Conservation (phyloP, 2,797 vertebrate genomes). For the Hemibagrus guttatus region DNA sequence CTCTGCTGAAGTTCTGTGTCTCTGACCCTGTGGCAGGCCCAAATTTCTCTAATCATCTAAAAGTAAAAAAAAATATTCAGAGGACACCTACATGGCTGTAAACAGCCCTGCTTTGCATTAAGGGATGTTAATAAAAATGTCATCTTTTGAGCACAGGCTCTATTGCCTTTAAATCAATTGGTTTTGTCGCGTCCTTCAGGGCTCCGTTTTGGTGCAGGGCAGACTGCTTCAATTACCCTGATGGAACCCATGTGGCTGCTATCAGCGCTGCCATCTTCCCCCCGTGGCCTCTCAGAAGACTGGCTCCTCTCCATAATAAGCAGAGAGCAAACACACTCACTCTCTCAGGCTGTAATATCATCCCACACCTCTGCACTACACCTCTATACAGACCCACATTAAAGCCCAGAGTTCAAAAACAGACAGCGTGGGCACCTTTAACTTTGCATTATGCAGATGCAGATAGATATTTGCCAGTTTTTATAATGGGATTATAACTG, state of each 20-base stretch:
- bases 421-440: slow-evolving; percentile 33
- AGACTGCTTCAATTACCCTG: slow-evolving; percentile 66
- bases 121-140: slow-evolving; percentile 55
- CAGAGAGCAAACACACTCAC: slow-evolving; percentile 60
- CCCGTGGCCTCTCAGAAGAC: slow-evolving; percentile 54
- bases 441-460: slow-evolving; percentile 37
- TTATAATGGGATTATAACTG: slow-evolving; percentile 25
- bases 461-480: slow-evolving; percentile 37
- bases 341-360: slow-evolving; percentile 60
- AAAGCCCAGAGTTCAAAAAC: slow-evolving; percentile 56
- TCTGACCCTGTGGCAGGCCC: slow-evolving; percentile 42
- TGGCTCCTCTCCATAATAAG: slow-evolving; percentile 62
- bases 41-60: slow-evolving; percentile 51
- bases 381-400: slow-evolving; percentile 57
- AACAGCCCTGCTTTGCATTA: slow-evolving; percentile 62
- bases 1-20: slow-evolving; percentile 41
- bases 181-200: slow-evolving; percentile 64
- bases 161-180: slow-evolving; percentile 62
- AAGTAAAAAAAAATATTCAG: slow-evolving; percentile 52
- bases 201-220: slow-evolving; percentile 54
- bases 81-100: slow-evolving; percentile 51
- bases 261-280: slow-evolving; percentile 61
- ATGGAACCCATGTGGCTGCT: slow-evolving; percentile 63
- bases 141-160: slow-evolving; percentile 58
- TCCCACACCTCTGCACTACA: slow-evolving; percentile 59